Evolutionary conservation across 1,140 invertebrate genomes (phyloP).

Genomic region (Lordiphosa clarofinis): DNA sequence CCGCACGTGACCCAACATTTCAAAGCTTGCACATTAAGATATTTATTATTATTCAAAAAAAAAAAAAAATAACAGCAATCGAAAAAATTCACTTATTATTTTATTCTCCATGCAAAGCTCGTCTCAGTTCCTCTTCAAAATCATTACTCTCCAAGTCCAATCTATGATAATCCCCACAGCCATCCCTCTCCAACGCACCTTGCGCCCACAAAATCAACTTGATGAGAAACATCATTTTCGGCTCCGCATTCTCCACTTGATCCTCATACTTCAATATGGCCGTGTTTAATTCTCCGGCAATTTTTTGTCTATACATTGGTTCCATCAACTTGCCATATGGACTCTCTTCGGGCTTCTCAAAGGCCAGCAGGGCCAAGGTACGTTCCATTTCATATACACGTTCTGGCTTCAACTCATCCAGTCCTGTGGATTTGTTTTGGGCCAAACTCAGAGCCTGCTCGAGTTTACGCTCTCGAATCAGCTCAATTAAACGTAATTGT

Average conservation of each 20-base stretch:
- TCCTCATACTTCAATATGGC: constrained; percentile 31
- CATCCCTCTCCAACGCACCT: constrained; percentile 35
- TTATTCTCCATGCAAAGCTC: constrained; percentile 31
- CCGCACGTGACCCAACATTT: constrained; percentile 50
- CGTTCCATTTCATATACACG: constrained; percentile 84
- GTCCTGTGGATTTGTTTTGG: constrained; percentile 6
- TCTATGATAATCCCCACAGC: constrained; percentile 18
- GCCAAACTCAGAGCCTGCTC: constrained; percentile 14
- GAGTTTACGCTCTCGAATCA: constrained; percentile 37
- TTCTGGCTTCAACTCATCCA: not conserved
- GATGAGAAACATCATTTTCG: constrained; percentile 57
- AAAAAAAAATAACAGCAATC: constrained; percentile 30
- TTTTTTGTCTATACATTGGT: constrained; percentile 84
- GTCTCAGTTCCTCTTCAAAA: constrained; percentile 45
- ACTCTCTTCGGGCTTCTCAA: constrained; percentile 95
- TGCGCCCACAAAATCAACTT: constrained; percentile 61
- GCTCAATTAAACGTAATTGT: constrained; percentile 49
- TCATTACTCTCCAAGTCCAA: constrained; percentile 33
- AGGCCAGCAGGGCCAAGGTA: constrained; percentile 96
- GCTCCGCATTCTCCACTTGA: constrained; percentile 27
- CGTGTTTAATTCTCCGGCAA: constrained; percentile 20
- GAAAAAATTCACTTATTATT: not conserved
- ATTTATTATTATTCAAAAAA: constrained; percentile 26
- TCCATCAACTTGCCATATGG: constrained; percentile 96
- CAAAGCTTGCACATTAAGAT: constrained; percentile 13